A percentile compares a stretch with the other conserved stretches of the same genome.
Evolutionary conservation across 2,113 vertebrate genomes (phyloP).

Genomic region (Atractosteus spatula): DNA sequence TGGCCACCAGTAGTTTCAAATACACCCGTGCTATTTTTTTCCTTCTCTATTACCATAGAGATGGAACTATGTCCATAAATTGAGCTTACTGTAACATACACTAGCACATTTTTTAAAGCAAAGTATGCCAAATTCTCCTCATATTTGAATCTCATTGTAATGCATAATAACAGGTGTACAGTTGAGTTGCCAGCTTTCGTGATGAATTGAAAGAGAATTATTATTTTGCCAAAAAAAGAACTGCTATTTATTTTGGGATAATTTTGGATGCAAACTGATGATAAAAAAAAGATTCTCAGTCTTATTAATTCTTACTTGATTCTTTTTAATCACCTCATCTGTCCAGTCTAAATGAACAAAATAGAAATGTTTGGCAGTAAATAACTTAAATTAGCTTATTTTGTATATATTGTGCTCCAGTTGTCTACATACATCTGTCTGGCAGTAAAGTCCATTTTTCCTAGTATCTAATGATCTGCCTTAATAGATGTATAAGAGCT

Average conservation of each 20-base stretch:
- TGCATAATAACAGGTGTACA: conserved; percentile 64
- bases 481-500: neutral
- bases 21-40: conserved; percentile 35
- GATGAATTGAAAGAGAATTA: conserved; percentile 38
- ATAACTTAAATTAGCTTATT: conserved; percentile 8
- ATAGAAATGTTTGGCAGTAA: neutral
- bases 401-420: conserved; percentile 1
- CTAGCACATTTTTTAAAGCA: conserved; percentile 39
- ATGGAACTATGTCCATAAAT: conserved; percentile 32
- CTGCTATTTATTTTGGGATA: conserved; percentile 38
- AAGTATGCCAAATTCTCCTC: conserved; percentile 65
- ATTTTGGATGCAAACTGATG: conserved; percentile 33
- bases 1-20: conserved; percentile 33
- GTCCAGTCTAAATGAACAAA: conserved; percentile 16
- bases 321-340: conserved; percentile 8
- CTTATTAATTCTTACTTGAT: neutral
- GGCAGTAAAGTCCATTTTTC: neutral
- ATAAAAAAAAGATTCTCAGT: conserved; percentile 18
- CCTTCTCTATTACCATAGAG: conserved; percentile 30
- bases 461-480: neutral
- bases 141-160: conserved; percentile 71
- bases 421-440: neutral
- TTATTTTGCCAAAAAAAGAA: conserved; percentile 46
- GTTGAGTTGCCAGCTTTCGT: conserved; percentile 46
- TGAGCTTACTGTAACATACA: conserved; percentile 47